Evolutionary conservation across 2,888 invertebrate genomes (phyloP).

Genomic region (Strigamia transsilvanica): DNA sequence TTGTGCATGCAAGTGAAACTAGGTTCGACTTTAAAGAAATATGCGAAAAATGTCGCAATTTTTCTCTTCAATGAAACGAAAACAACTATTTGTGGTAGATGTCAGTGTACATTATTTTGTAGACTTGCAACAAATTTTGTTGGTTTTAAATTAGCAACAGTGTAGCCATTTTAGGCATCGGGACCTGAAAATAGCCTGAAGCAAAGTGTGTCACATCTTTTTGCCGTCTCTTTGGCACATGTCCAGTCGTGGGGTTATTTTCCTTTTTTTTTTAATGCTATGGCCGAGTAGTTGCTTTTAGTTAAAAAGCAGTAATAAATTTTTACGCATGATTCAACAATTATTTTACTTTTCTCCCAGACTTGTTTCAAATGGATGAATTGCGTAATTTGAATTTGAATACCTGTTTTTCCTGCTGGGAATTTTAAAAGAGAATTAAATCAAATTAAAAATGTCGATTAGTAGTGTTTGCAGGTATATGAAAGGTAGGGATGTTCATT

Average conservation of each 20-base stretch:
- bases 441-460: neutral
- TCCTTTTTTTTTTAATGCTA: neutral
- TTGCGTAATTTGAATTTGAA: neutral
- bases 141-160: slow-evolving; percentile 46
- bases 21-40: no score
- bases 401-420: no score
- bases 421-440: neutral
- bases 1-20: no score
- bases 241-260: slow-evolving; percentile 36
- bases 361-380: neutral
- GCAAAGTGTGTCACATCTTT: slow-evolving; percentile 40
- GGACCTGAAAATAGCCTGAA: slow-evolving; percentile 30
- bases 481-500: neutral
- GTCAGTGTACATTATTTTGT: neutral
- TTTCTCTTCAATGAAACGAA: neutral
- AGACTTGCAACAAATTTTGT: slow-evolving; percentile 31
- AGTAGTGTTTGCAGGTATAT: no score
- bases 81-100: neutral
- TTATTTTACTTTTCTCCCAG: neutral
- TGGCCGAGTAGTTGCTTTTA: neutral
- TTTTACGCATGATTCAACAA: neutral
- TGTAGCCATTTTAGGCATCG: slow-evolving; percentile 49
- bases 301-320: neutral
- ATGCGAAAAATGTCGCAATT: neutral
- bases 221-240: slow-evolving; percentile 4